These are phyloP conservation scores for Mastomys coucha DNA, from an alignment of 2,113 vertebrate genomes.

Conservation along the genomic window DNA sequence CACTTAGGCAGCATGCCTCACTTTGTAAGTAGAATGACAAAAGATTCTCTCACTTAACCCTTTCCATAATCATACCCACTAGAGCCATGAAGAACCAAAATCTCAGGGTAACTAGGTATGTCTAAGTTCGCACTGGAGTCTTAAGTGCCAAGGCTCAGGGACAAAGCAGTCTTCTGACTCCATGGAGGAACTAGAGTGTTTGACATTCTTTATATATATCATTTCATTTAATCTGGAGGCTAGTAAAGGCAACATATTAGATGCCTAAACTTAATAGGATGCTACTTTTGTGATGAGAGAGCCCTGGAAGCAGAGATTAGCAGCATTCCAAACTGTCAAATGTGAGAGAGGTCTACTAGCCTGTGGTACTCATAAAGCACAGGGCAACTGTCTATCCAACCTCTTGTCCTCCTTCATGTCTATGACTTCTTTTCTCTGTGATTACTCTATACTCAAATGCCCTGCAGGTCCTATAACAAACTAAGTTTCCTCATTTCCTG, in stretches of 20 bases:
- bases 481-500: constrained; percentile 16
- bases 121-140: background rate
- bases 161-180: constrained; percentile 29
- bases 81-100: constrained; percentile 45
- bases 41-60: constrained; percentile 12
- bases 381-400: background rate
- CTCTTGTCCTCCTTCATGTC: background rate
- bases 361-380: background rate
- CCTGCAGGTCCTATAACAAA: background rate
- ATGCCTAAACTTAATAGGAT: constrained; percentile 18
- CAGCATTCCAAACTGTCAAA: background rate
- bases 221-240: constrained; percentile 40
- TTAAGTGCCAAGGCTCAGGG: background rate
- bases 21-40: constrained; percentile 47
- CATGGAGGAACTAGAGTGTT: background rate
- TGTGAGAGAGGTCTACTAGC: background rate
- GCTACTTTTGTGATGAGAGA: background rate
- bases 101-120: background rate
- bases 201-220: background rate
- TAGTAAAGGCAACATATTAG: background rate
- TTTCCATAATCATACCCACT: constrained; percentile 7
- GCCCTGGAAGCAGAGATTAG: background rate
- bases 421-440: constrained; percentile 24
- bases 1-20: background rate
- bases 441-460: constrained; percentile 14